phyloP scores from a whole-genome alignment of 2,797 vertebrate genomes.

The Falco peregrinus region DNA sequence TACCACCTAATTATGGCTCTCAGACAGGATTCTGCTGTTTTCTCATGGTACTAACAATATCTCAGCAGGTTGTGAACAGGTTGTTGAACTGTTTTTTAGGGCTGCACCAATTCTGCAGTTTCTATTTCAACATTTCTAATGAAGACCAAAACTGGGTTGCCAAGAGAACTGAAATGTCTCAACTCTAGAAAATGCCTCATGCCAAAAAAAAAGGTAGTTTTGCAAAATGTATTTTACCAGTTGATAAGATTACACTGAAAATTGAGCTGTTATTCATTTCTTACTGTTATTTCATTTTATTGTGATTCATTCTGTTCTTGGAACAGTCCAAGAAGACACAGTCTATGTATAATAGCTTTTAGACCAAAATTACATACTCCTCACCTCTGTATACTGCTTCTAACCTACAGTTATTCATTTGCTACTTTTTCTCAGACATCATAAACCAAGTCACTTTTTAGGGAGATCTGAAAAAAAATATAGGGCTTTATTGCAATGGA shows the following conservation, averaged over 20 bases:
- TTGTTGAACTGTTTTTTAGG: neutral
- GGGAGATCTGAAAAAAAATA: neutral
- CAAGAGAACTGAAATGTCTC: neutral
- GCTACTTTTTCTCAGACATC: neutral
- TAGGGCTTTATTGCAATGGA: neutral
- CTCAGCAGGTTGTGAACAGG: neutral
- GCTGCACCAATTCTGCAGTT: neutral
- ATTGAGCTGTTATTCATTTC: neutral
- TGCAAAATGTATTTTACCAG: neutral
- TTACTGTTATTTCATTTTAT: neutral
- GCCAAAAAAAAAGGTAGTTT: neutral
- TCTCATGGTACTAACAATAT: neutral
- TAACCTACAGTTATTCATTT: neutral
- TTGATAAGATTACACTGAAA: neutral
- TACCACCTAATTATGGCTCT: neutral
- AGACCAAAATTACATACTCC: neutral
- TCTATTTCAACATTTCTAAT: conserved; percentile 8
- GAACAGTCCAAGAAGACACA: neutral
- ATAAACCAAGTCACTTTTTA: neutral
- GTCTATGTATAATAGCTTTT: neutral
- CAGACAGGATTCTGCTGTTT: neutral
- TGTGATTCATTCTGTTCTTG: neutral
- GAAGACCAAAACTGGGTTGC: neutral
- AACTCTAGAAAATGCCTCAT: neutral
- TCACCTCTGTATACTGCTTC: neutral